Base-by-base conservation (phyloP, 2,888 invertebrate species). In the Callyntrura sp. region DNA sequence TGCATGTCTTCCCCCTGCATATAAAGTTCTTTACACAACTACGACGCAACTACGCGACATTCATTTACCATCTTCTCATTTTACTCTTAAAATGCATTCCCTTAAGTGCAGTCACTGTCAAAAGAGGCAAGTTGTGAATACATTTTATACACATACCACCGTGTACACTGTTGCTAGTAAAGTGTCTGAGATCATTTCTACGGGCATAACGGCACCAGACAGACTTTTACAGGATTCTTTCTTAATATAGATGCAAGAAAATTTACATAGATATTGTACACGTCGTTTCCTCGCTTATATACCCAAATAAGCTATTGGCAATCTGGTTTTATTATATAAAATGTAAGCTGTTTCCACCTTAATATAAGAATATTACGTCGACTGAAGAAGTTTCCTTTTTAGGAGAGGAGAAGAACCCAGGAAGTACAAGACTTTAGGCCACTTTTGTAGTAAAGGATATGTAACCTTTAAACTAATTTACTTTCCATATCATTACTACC, bases 1-100 rank as follows among this genome's bases (percentile, higher is more conserved):
- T 45, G 11, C 45, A 45, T 45, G 45, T 11, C 45, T 8, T 45
- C 45, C 11, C 45, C 45, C 5, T 45, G 45, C 11, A 11, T 45
- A 45, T 8, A 8, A 60, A 4, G 60, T 25, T 43, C 68, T n/a
- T 0, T 17, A 35, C 8, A 70, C 35, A 43, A 11, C 17, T 14
- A 70, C 43, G n/a, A 43, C 17, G 4, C n/a, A n/a, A 0, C 43
- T n/a, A 70, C n/a, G 17, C 35, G 28, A 65, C 65, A 70, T 70
- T 70, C 68, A 35, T 70, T 70, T 70, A 43, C 68, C 68, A 9
- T 2, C 17, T 51, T n/a, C n/a, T n/a, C n/a, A n/a, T n/a, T n/a
- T n/a, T n/a, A n/a, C n/a, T n/a, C n/a, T n/a, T 23, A 17, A 79
- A 79, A 55, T 57, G 79, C 79, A 79, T 28, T 79, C 79, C 79